Evolutionary conservation across 1,140 invertebrate genomes (phyloP).

Genomic region (Macrobrachium rosenbergii): DNA sequence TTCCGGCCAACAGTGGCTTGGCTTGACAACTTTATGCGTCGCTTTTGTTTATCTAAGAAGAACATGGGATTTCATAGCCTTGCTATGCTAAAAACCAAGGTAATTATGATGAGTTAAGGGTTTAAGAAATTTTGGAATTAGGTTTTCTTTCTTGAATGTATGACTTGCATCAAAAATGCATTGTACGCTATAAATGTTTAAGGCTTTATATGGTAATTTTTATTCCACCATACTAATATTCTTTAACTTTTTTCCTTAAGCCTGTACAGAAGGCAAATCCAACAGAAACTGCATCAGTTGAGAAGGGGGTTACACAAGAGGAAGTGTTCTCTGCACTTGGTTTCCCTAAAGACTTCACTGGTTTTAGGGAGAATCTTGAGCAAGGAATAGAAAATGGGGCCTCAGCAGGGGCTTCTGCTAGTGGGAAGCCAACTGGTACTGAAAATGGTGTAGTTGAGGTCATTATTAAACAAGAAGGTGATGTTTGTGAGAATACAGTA

Average conservation of each 20-base stretch:
- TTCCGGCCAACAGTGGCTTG: slow-evolving; percentile 60
- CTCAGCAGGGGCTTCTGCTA: not conserved
- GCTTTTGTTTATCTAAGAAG: slow-evolving; percentile 63
- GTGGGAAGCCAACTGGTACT: not conserved
- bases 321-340: slow-evolving; percentile 30
- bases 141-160: no score
- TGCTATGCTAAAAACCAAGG: slow-evolving; percentile 53
- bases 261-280: not conserved
- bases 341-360: not conserved
- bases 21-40: slow-evolving; percentile 65
- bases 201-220: no score
- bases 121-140: no score
- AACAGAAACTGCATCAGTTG: not conserved
- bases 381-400: not conserved
- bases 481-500: not conserved
- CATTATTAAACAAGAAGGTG: no score
- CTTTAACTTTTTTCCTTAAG: not conserved
- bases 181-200: no score
- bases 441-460: no score
- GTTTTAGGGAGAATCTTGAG: not conserved
- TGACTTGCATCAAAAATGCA: no score
- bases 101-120: slow-evolving; percentile 10
- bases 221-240: not conserved
- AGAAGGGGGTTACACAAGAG: slow-evolving; percentile 16
- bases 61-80: slow-evolving; percentile 56